Evolutionary conservation across 1,140 invertebrate genomes (phyloP).

Genomic region (Microplitis mediator): DNA sequence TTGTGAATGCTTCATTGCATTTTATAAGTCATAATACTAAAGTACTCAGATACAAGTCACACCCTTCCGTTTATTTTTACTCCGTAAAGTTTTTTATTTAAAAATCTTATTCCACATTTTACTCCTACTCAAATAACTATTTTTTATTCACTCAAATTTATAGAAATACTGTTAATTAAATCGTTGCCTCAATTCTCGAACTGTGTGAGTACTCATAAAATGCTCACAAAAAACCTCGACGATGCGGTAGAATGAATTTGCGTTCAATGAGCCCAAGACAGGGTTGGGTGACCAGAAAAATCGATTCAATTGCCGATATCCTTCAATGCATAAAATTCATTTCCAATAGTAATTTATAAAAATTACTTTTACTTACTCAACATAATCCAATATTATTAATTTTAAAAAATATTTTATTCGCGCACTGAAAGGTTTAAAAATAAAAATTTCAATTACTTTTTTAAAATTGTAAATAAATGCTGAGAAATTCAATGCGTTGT

Average conservation of each 20-base stretch:
- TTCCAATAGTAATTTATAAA: neutral
- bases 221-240: neutral
- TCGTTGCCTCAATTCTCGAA: too few relatives aligned
- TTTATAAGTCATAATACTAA: neutral
- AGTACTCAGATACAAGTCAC: slow-evolving; percentile 14
- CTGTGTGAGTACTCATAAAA: too few relatives aligned
- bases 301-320: slow-evolving; percentile 5
- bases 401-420: too few relatives aligned
- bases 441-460: neutral
- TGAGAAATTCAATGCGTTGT: neutral
- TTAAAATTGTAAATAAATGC: neutral
- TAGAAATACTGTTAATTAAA: too few relatives aligned
- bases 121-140: neutral
- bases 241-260: slow-evolving; percentile 14
- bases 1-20: slow-evolving; percentile 5
- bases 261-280: slow-evolving; percentile 5
- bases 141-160: too few relatives aligned
- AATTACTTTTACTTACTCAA: neutral
- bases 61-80: slow-evolving; percentile 25
- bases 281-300: slow-evolving; percentile 17
- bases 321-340: neutral
- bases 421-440: too few relatives aligned
- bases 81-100: neutral
- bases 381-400: neutral
- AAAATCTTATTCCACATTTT: neutral